Evolutionary conservation across 2,797 vertebrate genomes (phyloP).

Genomic region (Erethizon dorsatum): DNA sequence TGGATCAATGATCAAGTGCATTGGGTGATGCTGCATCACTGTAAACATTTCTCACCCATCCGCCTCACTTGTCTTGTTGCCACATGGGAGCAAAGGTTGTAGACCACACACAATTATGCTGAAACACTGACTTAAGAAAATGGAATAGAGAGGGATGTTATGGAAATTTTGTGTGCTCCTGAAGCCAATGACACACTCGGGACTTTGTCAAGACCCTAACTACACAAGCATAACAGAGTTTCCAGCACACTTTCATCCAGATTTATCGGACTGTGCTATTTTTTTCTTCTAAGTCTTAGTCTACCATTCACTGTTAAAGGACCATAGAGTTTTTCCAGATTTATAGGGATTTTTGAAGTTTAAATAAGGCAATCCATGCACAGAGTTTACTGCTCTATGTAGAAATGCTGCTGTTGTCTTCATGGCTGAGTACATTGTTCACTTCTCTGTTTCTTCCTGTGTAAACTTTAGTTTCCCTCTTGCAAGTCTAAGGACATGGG

Average conservation of each 20-base stretch:
- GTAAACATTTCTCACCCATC: neutral
- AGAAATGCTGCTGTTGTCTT: neutral
- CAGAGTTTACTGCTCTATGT: neutral
- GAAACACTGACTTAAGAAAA: neutral
- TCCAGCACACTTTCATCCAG: neutral
- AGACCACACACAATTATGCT: neutral
- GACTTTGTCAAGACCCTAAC: neutral
- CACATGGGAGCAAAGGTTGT: neutral
- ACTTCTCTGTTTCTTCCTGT: neutral
- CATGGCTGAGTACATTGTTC: neutral
- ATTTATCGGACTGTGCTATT: neutral
- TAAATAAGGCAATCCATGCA: neutral
- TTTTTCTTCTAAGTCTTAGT: neutral
- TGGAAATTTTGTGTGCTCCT: neutral
- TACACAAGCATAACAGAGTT: neutral
- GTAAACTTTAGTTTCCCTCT: neutral
- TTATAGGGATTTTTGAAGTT: neutral
- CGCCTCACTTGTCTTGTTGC: neutral
- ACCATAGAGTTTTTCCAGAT: neutral
- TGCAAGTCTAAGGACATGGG: neutral
- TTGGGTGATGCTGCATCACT: neutral
- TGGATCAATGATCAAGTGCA: neutral
- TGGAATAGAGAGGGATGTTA: neutral
- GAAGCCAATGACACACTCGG: neutral
- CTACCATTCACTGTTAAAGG: neutral